Conservation (phyloP, 2,888 invertebrate species). For the Leptogaster cylindrica region DNA sequence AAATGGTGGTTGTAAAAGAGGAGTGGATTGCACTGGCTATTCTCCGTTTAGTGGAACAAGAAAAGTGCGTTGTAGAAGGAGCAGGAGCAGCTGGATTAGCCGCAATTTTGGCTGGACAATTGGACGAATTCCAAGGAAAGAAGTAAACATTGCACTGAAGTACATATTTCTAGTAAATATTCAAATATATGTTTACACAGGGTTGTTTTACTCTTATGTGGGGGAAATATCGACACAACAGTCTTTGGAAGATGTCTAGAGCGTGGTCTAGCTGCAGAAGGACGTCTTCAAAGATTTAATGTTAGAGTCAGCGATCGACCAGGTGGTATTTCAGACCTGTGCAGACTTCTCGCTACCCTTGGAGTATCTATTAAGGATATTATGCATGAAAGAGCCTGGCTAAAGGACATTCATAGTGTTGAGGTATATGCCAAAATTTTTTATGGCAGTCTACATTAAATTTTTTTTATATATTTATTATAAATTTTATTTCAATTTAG, state of each 20-base stretch:
- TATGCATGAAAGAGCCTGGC: conserved; percentile 94
- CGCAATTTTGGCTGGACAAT: conserved; percentile 79
- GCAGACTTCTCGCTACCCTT: conserved; percentile 73
- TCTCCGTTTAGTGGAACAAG: conserved; percentile 77
- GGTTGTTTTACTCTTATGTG: conserved; percentile 82
- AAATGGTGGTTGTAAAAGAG: conserved; percentile 80
- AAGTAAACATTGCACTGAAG: conserved; percentile 61
- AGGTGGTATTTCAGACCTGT: conserved; percentile 85
- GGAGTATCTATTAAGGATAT: conserved; percentile 95
- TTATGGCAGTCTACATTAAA: background rate
- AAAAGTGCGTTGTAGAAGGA: conserved; percentile 91
- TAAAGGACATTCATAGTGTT: conserved; percentile 86
- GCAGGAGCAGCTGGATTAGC: conserved; percentile 87
- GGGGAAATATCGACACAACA: conserved; percentile 92
- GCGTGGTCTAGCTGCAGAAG: conserved; percentile 86
- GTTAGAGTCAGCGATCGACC: conserved; percentile 85
- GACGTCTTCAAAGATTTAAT: conserved; percentile 75
- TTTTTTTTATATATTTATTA: conserved; percentile 15
- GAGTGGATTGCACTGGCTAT: conserved; percentile 86
- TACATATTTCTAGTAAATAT: background rate
- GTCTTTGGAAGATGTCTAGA: conserved; percentile 87
- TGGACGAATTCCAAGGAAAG: conserved; percentile 82
- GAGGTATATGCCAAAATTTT: conserved; percentile 69
- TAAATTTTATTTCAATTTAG: conserved; percentile 63
- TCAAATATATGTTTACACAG: conserved; percentile 61